phyloP scores from a whole-genome alignment of 2,797 vertebrate species.

The Hippopotamyrus pictus region DNA sequence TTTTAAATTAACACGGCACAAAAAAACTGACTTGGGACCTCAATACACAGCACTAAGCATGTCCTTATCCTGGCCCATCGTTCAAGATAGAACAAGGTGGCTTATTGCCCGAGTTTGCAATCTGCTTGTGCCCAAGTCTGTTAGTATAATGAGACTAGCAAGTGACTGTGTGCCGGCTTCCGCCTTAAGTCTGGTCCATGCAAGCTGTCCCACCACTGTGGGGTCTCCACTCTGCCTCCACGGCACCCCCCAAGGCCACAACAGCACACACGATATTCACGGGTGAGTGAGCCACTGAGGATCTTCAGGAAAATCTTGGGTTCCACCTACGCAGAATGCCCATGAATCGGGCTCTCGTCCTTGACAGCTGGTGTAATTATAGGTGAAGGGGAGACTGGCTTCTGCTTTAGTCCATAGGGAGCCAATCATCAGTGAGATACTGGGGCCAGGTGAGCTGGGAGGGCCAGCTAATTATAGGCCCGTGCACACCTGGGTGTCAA shows the following conservation, averaged over 20 bases:
- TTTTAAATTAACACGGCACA: neutral
- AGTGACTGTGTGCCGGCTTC: neutral
- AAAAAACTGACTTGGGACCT: neutral
- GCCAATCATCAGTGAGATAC: constrained; percentile 66
- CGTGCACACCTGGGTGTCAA: constrained; percentile 48
- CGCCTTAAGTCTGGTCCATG: neutral
- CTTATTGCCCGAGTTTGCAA: neutral
- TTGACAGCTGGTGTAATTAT: constrained; percentile 82
- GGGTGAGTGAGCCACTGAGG: neutral
- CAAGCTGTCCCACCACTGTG: neutral
- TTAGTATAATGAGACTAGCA: neutral
- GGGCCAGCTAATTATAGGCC: constrained; percentile 66
- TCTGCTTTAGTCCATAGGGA: constrained; percentile 70
- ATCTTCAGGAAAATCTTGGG: neutral
- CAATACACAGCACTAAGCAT: neutral
- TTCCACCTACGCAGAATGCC: neutral
- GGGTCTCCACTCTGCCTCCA: neutral
- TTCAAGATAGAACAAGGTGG: neutral
- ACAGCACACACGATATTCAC: neutral
- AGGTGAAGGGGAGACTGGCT: constrained; percentile 56
- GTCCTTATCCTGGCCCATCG: neutral
- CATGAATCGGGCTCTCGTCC: constrained; percentile 24
- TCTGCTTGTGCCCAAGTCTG: neutral
- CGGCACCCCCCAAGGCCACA: neutral
- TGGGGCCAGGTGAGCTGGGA: constrained; percentile 34